Percentiles rank a stretch among this genome's conserved stretches.
These are phyloP conservation scores for Lichenostomus cassidix DNA, from an alignment of 2,113 vertebrate species.

Conservation along the genomic window DNA sequence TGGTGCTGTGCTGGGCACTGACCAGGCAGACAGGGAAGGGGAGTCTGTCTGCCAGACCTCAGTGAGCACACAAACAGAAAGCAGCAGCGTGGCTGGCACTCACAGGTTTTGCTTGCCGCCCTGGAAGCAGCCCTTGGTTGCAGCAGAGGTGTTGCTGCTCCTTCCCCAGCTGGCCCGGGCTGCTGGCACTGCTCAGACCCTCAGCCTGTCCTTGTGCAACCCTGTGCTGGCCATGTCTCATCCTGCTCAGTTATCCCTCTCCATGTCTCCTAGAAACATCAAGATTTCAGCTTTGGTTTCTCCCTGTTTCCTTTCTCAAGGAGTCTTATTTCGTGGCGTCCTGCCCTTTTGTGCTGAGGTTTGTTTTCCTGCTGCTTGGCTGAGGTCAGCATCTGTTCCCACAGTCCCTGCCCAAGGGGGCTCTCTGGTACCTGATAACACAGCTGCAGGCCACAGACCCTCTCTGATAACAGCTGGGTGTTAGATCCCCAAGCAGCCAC, in stretches of 20 bases:
- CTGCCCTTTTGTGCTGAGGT: constrained; percentile 24
- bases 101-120: background rate
- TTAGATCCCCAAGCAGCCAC: background rate
- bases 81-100: constrained; percentile 5
- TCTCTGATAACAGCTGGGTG: background rate
- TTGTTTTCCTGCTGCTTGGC: background rate
- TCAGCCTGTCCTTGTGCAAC: constrained; percentile 47
- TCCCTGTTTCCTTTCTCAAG: constrained; percentile 28
- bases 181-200: constrained; percentile 14
- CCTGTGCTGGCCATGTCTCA: constrained; percentile 22
- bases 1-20: constrained; percentile 12
- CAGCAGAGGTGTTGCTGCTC: constrained; percentile 53
- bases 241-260: background rate
- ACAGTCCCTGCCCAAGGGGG: background rate
- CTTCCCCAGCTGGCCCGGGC: constrained; percentile 16
- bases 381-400: constrained; percentile 32
- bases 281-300: constrained; percentile 36
- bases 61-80: constrained; percentile 17
- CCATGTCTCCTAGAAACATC: background rate
- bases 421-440: background rate
- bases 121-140: constrained; percentile 32
- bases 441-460: background rate
- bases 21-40: background rate
- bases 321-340: background rate
- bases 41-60: constrained; percentile 42